Evolutionary conservation across 2,113 vertebrate species (phyloP).

Genomic region (Rhinogobius similis): DNA sequence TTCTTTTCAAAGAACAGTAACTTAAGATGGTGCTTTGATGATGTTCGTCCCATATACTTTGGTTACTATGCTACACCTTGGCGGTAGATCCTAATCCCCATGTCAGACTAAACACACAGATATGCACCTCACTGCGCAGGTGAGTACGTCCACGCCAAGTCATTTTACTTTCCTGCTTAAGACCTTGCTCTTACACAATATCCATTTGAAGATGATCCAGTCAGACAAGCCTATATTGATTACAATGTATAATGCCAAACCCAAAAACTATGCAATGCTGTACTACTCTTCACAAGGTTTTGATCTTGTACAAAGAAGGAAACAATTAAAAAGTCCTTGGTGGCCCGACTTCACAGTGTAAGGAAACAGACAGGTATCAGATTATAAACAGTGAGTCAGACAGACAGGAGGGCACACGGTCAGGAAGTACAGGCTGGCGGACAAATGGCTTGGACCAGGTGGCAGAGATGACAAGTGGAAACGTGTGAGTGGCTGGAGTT

Average conservation of each 20-base stretch:
- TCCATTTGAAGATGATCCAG: background rate
- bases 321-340: slow-evolving; percentile 52
- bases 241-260: background rate
- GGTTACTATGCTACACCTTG: slow-evolving; percentile 38
- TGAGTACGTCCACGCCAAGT: slow-evolving; percentile 37
- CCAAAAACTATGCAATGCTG: background rate
- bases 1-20: background rate
- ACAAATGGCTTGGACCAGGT: slow-evolving; percentile 42
- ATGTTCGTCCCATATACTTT: slow-evolving; percentile 35
- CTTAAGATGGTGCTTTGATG: slow-evolving; percentile 21
- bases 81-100: slow-evolving; percentile 56
- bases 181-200: background rate
- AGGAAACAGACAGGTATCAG: slow-evolving; percentile 62
- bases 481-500: slow-evolving; percentile 5
- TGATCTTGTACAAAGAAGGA: slow-evolving; percentile 53
- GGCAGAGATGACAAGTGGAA: slow-evolving; percentile 69
- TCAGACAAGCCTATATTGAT: background rate
- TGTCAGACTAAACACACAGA: slow-evolving; percentile 71
- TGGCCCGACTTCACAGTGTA: slow-evolving; percentile 68
- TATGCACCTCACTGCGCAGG: slow-evolving; percentile 59
- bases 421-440: slow-evolving; percentile 39
- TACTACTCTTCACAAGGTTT: background rate
- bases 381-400: slow-evolving; percentile 51
- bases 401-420: slow-evolving; percentile 41
- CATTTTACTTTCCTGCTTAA: slow-evolving; percentile 11